These are phyloP conservation scores for Dryobotodes eremita DNA, from an alignment of 2,888 invertebrate species.

Conservation along the genomic window DNA sequence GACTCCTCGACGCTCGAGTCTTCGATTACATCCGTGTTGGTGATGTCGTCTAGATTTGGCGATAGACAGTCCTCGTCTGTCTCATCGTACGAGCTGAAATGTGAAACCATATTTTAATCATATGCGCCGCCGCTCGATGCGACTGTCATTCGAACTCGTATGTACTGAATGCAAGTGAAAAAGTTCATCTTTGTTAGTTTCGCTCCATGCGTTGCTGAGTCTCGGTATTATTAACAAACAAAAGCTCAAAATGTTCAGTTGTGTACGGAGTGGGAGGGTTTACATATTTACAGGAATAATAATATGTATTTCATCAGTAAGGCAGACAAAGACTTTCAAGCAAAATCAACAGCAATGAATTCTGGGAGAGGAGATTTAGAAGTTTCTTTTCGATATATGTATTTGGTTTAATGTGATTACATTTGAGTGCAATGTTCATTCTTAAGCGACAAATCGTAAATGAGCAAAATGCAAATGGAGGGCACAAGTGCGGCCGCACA, in stretches of 20 bases:
- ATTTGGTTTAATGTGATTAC: constrained; percentile 60
- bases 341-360: constrained; percentile 78
- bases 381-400: constrained; percentile 54
- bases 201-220: constrained; percentile 86
- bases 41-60: constrained; percentile 92
- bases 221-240: constrained; percentile 83
- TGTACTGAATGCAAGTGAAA: constrained; percentile 89
- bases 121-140: not conserved
- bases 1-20: constrained; percentile 88
- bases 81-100: constrained; percentile 93
- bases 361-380: constrained; percentile 65
- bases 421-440: constrained; percentile 77
- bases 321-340: constrained; percentile 87
- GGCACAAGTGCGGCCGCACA: constrained; percentile 60
- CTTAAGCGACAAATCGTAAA: constrained; percentile 79
- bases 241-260: constrained; percentile 79
- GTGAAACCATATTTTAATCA: constrained; percentile 36
- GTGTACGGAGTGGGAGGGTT: constrained; percentile 68
- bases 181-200: constrained; percentile 83
- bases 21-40: constrained; percentile 87
- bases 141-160: constrained; percentile 69
- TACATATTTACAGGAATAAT: constrained; percentile 80
- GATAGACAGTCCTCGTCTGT: constrained; percentile 93
- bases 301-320: constrained; percentile 87
- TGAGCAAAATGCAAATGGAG: constrained; percentile 79